Evolutionary conservation across 2,888 invertebrate species (phyloP).

Genomic region (Thelaira solivaga): DNA sequence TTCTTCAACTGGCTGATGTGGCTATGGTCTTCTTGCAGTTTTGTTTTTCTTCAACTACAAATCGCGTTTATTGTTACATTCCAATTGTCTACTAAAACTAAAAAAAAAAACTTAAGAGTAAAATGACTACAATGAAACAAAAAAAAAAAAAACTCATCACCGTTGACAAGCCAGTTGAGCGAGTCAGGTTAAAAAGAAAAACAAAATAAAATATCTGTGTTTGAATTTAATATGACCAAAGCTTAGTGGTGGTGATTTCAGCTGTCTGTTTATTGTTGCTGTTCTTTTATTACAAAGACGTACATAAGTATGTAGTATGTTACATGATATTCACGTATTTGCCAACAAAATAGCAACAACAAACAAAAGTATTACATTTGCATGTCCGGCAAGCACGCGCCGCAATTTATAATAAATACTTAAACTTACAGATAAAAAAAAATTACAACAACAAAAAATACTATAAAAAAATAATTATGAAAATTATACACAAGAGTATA

Average conservation of each 20-base stretch:
- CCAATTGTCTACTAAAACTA: conserved; percentile 20
- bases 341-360: conserved; percentile 10
- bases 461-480: conserved; percentile 15
- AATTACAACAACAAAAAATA: neutral
- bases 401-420: conserved; percentile 55
- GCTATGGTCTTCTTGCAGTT: neutral
- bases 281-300: conserved; percentile 36
- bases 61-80: conserved; percentile 39
- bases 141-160: conserved; percentile 36
- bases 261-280: conserved; percentile 16
- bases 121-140: neutral
- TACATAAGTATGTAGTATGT: conserved; percentile 40
- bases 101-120: neutral
- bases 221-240: conserved; percentile 48
- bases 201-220: conserved; percentile 11
- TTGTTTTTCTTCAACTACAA: conserved; percentile 21
- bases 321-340: conserved; percentile 42
- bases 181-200: no score
- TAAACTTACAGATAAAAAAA: conserved; percentile 28
- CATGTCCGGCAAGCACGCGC: conserved; percentile 57
- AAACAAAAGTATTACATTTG: conserved; percentile 39
- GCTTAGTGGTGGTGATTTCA: conserved; percentile 33
- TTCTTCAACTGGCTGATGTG: neutral
- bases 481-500: conserved; percentile 19
- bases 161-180: conserved; percentile 53